Conservation (phyloP, 2,888 invertebrate genomes). For the Cephus rjabovi region DNA sequence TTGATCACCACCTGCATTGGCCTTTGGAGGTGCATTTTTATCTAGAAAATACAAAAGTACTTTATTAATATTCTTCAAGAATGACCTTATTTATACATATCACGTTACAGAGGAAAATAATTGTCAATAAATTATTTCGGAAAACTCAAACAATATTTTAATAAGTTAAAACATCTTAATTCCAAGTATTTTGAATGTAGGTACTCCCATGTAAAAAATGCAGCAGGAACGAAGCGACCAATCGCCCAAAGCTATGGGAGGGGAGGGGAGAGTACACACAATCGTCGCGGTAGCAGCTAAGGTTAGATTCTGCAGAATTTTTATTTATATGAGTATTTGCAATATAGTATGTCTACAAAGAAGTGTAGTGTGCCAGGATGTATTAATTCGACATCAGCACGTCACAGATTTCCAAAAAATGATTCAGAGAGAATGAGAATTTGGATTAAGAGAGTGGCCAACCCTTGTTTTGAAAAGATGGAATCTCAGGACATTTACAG, state of each 20-base stretch:
- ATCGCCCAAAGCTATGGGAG: background rate
- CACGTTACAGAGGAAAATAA: background rate
- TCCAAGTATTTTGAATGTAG: slow-evolving; percentile 6
- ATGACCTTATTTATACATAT: background rate
- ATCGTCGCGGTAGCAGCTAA: background rate
- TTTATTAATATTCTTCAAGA: background rate
- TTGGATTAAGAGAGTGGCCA: background rate
- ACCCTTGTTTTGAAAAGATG: background rate
- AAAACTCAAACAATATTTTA: background rate
- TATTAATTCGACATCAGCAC: background rate
- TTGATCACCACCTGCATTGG: slow-evolving; percentile 89
- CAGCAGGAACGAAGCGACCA: background rate
- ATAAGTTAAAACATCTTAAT: background rate
- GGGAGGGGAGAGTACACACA: background rate
- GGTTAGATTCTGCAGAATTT: background rate
- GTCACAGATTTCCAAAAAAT: slow-evolving; percentile 6
- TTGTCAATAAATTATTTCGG: background rate
- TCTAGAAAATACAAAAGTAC: slow-evolving; percentile 69
- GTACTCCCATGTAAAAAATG: background rate
- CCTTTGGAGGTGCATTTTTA: slow-evolving; percentile 89
- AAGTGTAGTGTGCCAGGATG: slow-evolving; percentile 1
- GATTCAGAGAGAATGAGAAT: background rate
- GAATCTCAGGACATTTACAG: background rate
- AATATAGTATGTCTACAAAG: background rate
- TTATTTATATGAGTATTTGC: background rate